Evolutionary conservation across 2,888 invertebrate genomes (phyloP).

Genomic region (Poecilus cupreus): DNA sequence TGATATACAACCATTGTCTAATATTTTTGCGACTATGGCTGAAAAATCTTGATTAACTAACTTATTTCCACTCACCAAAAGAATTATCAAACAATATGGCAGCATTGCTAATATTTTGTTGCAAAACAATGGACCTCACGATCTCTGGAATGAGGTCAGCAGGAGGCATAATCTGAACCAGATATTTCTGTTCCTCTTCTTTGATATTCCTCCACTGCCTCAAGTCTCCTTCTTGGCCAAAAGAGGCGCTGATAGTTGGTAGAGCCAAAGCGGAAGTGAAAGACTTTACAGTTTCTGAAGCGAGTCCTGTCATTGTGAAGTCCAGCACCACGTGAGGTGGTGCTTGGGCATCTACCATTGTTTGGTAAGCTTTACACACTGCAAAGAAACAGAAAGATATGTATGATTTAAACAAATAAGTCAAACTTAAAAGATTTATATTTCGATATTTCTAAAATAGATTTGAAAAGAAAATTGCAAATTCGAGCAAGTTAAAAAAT

Average conservation of each 20-base stretch:
- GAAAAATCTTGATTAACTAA: neutral
- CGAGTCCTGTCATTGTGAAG: constrained; percentile 86
- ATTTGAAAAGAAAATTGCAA: too few species aligned
- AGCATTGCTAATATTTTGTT: constrained; percentile 92
- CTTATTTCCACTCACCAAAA: constrained; percentile 77
- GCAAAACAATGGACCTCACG: constrained; percentile 85
- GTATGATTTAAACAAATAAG: neutral
- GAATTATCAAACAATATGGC: constrained; percentile 93
- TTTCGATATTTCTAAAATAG: neutral
- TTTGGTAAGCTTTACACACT: constrained; percentile 85
- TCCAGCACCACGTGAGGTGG: constrained; percentile 88
- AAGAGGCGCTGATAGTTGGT: constrained; percentile 90
- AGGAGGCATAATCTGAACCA: constrained; percentile 90
- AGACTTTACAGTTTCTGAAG: constrained; percentile 90
- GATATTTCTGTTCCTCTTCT: constrained; percentile 81
- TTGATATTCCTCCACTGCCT: constrained; percentile 87
- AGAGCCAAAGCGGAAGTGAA: constrained; percentile 86
- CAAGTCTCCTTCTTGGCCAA: constrained; percentile 89
- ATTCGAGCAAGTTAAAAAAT: too few species aligned
- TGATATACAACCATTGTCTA: too few species aligned
- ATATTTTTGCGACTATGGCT: too few species aligned
- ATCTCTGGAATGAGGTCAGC: constrained; percentile 90
- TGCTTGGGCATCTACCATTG: constrained; percentile 78
- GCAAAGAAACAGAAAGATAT: constrained; percentile 61
- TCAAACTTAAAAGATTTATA: neutral